phyloP scores from a whole-genome alignment of 92 coral and sea anemone species.

The Diadumene lineata region DNA sequence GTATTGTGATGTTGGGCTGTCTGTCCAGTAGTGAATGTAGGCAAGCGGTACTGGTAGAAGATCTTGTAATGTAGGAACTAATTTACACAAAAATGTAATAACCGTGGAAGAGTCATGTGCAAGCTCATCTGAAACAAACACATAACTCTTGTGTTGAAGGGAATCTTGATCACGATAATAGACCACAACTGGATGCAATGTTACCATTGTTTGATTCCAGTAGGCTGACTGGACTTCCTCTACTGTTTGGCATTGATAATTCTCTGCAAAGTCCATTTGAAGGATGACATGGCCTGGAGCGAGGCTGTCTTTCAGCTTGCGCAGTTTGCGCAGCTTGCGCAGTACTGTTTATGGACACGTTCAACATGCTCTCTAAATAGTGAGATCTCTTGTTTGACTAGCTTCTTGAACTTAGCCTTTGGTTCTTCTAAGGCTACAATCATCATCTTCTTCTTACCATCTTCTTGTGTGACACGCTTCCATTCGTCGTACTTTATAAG shows the following conservation, averaged over 20 bases:
- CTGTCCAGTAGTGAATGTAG: constrained; percentile 49
- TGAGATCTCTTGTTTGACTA: constrained; percentile 19
- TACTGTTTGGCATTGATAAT: constrained; percentile 36
- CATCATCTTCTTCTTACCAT: constrained; percentile 48
- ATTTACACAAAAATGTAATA: constrained; percentile 34
- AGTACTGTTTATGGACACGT: constrained; percentile 46
- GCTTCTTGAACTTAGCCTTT: constrained; percentile 27
- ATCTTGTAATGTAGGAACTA: constrained; percentile 23
- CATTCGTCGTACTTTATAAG: constrained; percentile 35
- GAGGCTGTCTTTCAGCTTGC: constrained; percentile 34
- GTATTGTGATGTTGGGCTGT: constrained; percentile 64
- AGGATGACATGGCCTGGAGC: constrained; percentile 31
- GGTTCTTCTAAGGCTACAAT: constrained; percentile 19
- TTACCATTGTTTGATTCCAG: constrained; percentile 63
- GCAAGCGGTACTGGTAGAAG: constrained; percentile 1
- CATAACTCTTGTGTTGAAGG: constrained; percentile 36
- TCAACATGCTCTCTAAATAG: constrained; percentile 34
- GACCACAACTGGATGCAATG: constrained; percentile 51
- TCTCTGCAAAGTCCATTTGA: constrained; percentile 36
- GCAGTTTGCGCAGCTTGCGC: constrained; percentile 34
- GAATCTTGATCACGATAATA: constrained; percentile 16
- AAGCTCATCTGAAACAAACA: no score
- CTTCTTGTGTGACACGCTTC: constrained; percentile 39
- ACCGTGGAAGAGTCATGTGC: no score
- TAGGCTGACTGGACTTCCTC: constrained; percentile 57